Evolutionary conservation across 2,888 invertebrate species (phyloP).

Genomic region (Melanostoma mellinum): DNA sequence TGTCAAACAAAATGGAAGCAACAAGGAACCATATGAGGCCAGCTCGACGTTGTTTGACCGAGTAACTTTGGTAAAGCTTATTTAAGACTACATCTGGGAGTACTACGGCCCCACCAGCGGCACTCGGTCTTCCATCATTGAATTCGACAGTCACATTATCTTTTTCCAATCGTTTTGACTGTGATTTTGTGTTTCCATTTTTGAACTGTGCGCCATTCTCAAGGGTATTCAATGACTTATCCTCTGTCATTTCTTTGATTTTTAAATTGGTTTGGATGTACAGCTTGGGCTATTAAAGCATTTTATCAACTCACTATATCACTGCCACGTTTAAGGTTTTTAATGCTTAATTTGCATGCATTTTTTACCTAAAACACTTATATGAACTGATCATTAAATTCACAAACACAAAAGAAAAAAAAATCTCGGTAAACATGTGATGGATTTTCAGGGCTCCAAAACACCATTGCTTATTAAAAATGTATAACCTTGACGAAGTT

Average conservation of each 20-base stretch:
- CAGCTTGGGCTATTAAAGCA: slow-evolving; percentile 5
- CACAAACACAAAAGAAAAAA: slow-evolving; percentile 13
- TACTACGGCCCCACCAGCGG: slow-evolving; percentile 77
- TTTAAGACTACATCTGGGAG: slow-evolving; percentile 85
- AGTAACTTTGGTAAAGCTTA: slow-evolving; percentile 88
- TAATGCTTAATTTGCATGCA: not conserved
- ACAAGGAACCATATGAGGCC: slow-evolving; percentile 88
- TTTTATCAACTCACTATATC: slow-evolving; percentile 14
- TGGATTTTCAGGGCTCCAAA: slow-evolving; percentile 1
- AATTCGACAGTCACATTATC: slow-evolving; percentile 45
- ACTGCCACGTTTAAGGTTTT: not conserved
- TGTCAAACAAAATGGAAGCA: slow-evolving; percentile 86
- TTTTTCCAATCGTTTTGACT: slow-evolving; percentile 35
- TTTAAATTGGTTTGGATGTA: not conserved
- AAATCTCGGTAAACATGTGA: slow-evolving; percentile 4
- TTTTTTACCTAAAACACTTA: not conserved
- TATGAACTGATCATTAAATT: not conserved
- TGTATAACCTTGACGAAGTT: too few species aligned
- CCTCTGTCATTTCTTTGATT: slow-evolving; percentile 62
- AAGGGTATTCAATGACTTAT: slow-evolving; percentile 46
- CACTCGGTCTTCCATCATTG: slow-evolving; percentile 47
- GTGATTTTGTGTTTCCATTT: slow-evolving; percentile 61
- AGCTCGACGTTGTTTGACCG: slow-evolving; percentile 87
- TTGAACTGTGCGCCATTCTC: slow-evolving; percentile 64
- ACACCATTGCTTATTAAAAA: too few species aligned